Evolutionary conservation across 2,888 invertebrate genomes (phyloP).

Genomic region (Argynnis bischoffii): DNA sequence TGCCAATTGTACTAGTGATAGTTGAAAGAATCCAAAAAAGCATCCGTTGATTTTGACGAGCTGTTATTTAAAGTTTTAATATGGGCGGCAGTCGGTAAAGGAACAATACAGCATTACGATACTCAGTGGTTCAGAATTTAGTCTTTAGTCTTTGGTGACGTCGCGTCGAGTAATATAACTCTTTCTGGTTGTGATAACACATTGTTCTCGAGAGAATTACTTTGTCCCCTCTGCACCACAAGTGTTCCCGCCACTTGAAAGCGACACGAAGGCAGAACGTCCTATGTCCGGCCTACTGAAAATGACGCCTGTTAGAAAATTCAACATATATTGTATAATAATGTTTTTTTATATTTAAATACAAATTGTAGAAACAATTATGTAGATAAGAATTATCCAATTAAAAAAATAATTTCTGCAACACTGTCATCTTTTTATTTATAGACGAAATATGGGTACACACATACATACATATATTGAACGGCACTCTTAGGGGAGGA

Average conservation of each 20-base stretch:
- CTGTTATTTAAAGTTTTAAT: conserved; percentile 17
- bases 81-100: conserved; percentile 22
- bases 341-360: no score
- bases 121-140: conserved; percentile 26
- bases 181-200: conserved; percentile 56
- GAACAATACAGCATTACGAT: conserved; percentile 15
- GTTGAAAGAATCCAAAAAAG: conserved; percentile 14
- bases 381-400: no score
- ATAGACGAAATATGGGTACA: background rate
- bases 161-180: conserved; percentile 42
- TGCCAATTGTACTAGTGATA: conserved; percentile 17
- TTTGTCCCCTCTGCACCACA: conserved; percentile 52
- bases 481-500: no score
- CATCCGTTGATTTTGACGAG: conserved; percentile 19
- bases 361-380: no score
- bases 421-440: background rate
- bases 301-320: background rate
- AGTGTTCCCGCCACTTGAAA: conserved; percentile 43
- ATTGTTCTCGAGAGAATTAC: conserved; percentile 67
- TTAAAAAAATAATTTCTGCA: background rate
- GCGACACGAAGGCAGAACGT: conserved; percentile 26
- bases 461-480: background rate
- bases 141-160: conserved; percentile 38
- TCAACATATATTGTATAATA: background rate
- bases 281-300: conserved; percentile 10